Evolutionary conservation across 2,888 invertebrate species (phyloP).

Genomic region (Apoda limacodes): DNA sequence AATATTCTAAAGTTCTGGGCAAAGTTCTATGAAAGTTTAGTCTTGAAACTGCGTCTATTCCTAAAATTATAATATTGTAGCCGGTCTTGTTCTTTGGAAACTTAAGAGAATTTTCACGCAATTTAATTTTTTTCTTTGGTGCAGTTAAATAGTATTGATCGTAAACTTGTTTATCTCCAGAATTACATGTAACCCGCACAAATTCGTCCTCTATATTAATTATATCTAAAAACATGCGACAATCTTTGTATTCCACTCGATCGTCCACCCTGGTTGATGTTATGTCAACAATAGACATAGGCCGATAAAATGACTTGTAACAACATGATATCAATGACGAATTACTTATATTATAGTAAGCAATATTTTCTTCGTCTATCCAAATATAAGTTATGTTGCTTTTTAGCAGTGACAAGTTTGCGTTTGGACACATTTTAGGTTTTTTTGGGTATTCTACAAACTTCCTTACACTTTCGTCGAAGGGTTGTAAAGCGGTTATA

Average conservation of each 20-base stretch:
- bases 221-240: constrained; percentile 44
- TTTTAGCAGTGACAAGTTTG: constrained; percentile 52
- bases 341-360: constrained; percentile 54
- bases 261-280: constrained; percentile 37
- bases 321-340: constrained; percentile 60
- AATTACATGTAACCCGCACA: constrained; percentile 71
- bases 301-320: constrained; percentile 64
- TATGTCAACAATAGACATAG: constrained; percentile 38
- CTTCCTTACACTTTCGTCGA: constrained; percentile 54
- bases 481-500: constrained; percentile 70
- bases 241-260: constrained; percentile 44
- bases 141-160: constrained; percentile 75
- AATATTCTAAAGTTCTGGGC: constrained; percentile 73
- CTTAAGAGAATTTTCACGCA: constrained; percentile 14
- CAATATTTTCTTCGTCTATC: constrained; percentile 44
- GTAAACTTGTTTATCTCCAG: constrained; percentile 54
- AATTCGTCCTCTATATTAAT: constrained; percentile 68
- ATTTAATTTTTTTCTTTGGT: constrained; percentile 34
- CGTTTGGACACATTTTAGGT: constrained; percentile 53
- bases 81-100: constrained; percentile 16
- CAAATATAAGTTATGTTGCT: constrained; percentile 68
- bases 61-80: constrained; percentile 80
- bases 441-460: constrained; percentile 50
- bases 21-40: constrained; percentile 85
- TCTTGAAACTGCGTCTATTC: constrained; percentile 86